Percentiles rank a stretch among this genome's conserved stretches.
phyloP scores from a whole-genome alignment of 2,888 invertebrate genomes.

The Poecilus cupreus region DNA sequence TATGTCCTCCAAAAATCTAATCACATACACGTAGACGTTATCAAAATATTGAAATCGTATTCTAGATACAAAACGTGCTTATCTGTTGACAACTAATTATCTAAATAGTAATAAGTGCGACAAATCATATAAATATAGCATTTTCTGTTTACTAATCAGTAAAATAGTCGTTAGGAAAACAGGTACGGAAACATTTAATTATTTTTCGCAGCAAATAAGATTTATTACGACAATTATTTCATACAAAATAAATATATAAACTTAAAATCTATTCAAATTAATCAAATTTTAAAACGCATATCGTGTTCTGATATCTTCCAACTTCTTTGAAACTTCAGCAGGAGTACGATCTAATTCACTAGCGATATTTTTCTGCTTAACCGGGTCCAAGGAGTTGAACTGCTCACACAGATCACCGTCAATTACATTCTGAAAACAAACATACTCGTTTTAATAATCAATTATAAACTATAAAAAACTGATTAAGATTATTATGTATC shows the following conservation, averaged over 20 bases:
- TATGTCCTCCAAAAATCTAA: too few species aligned
- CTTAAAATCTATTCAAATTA: slow-evolving; percentile 42
- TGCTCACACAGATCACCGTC: slow-evolving; percentile 99
- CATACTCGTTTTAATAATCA: slow-evolving; percentile 36
- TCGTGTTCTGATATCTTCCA: slow-evolving; percentile 98
- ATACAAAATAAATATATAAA: slow-evolving; percentile 59
- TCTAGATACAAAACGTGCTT: too few species aligned
- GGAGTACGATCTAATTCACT: slow-evolving; percentile 96
- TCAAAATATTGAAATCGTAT: too few species aligned
- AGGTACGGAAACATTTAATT: too few species aligned
- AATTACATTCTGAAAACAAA: slow-evolving; percentile 89
- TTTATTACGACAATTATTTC: slow-evolving; percentile 34
- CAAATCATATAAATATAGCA: too few species aligned
- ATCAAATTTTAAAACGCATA: slow-evolving; percentile 90
- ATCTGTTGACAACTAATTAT: too few species aligned
- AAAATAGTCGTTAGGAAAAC: too few species aligned
- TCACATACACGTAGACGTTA: too few species aligned
- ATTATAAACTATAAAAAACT: neutral
- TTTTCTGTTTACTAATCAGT: too few species aligned
- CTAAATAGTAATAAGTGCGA: too few species aligned
- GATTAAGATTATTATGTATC: neutral
- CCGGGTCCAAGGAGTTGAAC: slow-evolving; percentile 95
- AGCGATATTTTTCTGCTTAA: slow-evolving; percentile 96
- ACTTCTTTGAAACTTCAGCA: slow-evolving; percentile 97
- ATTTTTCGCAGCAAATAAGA: neutral